Percentiles rank a stretch among this genome's conserved stretches.
Evolutionary conservation across 2,888 invertebrate species (phyloP).

Genomic region (Drosophila mulleri): DNA sequence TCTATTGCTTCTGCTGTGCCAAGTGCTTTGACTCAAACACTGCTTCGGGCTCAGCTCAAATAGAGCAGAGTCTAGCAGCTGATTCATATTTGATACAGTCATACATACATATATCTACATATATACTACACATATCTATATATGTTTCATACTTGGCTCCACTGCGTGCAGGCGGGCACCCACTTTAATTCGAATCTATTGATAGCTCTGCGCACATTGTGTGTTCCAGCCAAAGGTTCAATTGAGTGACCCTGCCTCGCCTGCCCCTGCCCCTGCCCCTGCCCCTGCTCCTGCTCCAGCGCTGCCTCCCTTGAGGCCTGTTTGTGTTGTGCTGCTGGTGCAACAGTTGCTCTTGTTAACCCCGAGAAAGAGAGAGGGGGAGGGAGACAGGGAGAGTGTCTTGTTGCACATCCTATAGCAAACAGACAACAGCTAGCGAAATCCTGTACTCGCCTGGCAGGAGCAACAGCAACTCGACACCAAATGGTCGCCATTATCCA

Average conservation of each 20-base stretch:
- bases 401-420: slow-evolving; percentile 54
- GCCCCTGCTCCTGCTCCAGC: background rate
- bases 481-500: slow-evolving; percentile 72
- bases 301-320: slow-evolving; percentile 15
- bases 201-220: slow-evolving; percentile 37
- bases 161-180: slow-evolving; percentile 15
- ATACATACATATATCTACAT: background rate
- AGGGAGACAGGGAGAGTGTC: slow-evolving; percentile 28
- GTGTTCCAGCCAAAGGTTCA: slow-evolving; percentile 34
- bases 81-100: background rate
- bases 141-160: background rate
- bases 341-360: slow-evolving; percentile 48
- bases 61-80: background rate
- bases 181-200: slow-evolving; percentile 26
- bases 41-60: background rate
- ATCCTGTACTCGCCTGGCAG: slow-evolving; percentile 53
- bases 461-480: slow-evolving; percentile 38
- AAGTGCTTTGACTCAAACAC: background rate
- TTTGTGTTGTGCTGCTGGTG: slow-evolving; percentile 14
- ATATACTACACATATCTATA: background rate
- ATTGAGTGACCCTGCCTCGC: slow-evolving; percentile 26
- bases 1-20: background rate
- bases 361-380: background rate
- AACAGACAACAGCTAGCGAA: slow-evolving; percentile 20
- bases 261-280: background rate